phyloP scores from a whole-genome alignment of 2,888 invertebrate species.

The Boloria selene region DNA sequence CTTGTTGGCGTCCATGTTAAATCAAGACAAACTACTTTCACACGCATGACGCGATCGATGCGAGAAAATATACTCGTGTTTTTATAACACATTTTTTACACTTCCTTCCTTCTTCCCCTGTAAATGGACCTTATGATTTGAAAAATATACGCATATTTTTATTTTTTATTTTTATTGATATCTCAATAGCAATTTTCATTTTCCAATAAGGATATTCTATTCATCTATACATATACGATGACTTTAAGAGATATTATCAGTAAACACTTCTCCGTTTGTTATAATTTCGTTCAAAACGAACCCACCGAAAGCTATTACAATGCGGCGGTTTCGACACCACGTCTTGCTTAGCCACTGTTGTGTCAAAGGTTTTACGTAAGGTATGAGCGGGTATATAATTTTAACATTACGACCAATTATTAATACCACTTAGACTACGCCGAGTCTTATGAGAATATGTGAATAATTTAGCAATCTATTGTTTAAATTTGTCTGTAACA shows the following conservation, averaged over 20 bases:
- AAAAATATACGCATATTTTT: neutral
- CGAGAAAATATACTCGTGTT: slow-evolving; percentile 58
- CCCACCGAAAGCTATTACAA: slow-evolving; percentile 31
- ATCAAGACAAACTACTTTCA: slow-evolving; percentile 75
- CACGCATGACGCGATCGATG: slow-evolving; percentile 51
- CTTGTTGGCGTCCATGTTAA: slow-evolving; percentile 43
- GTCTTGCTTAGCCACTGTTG: slow-evolving; percentile 55
- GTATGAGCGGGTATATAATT: slow-evolving; percentile 60
- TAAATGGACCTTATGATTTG: slow-evolving; percentile 2
- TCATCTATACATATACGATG: no score
- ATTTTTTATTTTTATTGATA: neutral
- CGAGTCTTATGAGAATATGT: slow-evolving; percentile 12
- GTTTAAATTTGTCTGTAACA: neutral
- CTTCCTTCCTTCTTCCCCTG: slow-evolving; percentile 63
- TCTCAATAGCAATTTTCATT: no score
- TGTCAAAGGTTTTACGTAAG: slow-evolving; percentile 77
- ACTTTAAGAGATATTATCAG: neutral
- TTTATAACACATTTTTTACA: slow-evolving; percentile 42
- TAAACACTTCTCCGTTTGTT: neutral
- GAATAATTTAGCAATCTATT: neutral
- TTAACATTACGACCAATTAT: slow-evolving; percentile 53
- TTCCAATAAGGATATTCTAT: no score
- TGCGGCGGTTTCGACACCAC: slow-evolving; percentile 59
- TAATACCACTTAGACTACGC: slow-evolving; percentile 9
- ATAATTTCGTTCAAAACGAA: slow-evolving; percentile 1